Evolutionary conservation across 1,140 invertebrate genomes (phyloP), one percentile per base, ranked within the genome.

Genomic region (Drosophila tristis): DNA sequence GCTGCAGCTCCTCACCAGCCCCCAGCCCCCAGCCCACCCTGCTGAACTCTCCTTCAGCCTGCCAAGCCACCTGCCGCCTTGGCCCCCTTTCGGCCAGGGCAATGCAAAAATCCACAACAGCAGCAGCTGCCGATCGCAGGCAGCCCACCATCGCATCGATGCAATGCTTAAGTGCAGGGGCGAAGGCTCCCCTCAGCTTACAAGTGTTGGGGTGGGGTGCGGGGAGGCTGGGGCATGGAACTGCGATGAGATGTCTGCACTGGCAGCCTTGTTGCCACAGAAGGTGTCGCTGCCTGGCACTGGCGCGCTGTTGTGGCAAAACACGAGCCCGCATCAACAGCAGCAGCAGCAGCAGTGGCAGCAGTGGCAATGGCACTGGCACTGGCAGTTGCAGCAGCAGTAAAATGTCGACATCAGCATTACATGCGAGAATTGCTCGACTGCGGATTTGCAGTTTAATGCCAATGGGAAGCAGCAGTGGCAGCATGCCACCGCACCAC

Each of bases 381-480:
- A 25, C 25, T 54, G 55, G 31, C 61, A 62, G 23, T 45, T 56
- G 59, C 67, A 72, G 62, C 39, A 55, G 62, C 81, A 61, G 78
- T 75, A 81, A 82, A 86, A 78, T 87, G 81, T 80, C 78, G 76
- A 82, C 81, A 86, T 86, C 81, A 87, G 82, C 82, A 86, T 86
- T 86, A 86, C 81, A 86, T 78, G 78, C 74, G 78, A 86, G 78
- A 86, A 86, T 86, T 81, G 78, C 81, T 81, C 64, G 66, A 66
- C 82, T 86, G 78, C 78, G 78, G 82, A 86, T 86, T 86, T 86
- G 65, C 82, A 89, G 78, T 89, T 86, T 81, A 86, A 86, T 86
- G 78, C 65, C 68, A 79, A 85, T 80, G 81, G 78, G 26, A 67
- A 67, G 63, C 58, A 45, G n/a, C n/a, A n/a, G n/a, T n/a, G 26